A percentile compares a stretch with the other conserved stretches of the same genome.
Evolutionary conservation across 2,888 invertebrate genomes (phyloP).

Genomic region (Archips crataeganus): DNA sequence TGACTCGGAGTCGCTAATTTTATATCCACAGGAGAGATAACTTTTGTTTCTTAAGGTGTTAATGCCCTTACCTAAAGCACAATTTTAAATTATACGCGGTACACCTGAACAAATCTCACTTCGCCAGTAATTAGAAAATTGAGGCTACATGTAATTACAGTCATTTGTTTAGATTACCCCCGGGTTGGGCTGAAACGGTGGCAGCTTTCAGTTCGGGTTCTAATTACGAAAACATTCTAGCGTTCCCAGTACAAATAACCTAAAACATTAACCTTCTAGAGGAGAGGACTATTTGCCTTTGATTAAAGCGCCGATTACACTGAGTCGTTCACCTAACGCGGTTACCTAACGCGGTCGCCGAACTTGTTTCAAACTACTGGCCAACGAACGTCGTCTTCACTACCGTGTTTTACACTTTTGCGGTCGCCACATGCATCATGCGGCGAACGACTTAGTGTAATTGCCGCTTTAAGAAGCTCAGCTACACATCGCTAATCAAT

Average conservation of each 20-base stretch:
- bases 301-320: no score
- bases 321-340: no score
- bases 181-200: neutral
- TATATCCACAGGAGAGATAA: no score
- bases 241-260: neutral
- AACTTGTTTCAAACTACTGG: no score
- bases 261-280: neutral
- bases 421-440: no score
- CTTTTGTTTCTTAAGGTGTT: no score
- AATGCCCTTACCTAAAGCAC: neutral
- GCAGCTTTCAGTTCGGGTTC: slow-evolving; percentile 1
- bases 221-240: slow-evolving; percentile 8
- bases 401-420: no score
- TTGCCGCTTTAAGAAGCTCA: no score
- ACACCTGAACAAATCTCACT: slow-evolving; percentile 2
- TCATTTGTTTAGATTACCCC: slow-evolving; percentile 35
- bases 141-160: slow-evolving; percentile 34
- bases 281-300: neutral
- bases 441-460: no score
- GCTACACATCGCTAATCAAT: neutral
- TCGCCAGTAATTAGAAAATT: slow-evolving; percentile 25
- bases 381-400: no score
- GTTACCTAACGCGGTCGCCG: no score
- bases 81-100: neutral
- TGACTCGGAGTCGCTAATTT: no score